phyloP scores from a whole-genome alignment of 2,888 invertebrate genomes.

The Nymphalis c-album region DNA sequence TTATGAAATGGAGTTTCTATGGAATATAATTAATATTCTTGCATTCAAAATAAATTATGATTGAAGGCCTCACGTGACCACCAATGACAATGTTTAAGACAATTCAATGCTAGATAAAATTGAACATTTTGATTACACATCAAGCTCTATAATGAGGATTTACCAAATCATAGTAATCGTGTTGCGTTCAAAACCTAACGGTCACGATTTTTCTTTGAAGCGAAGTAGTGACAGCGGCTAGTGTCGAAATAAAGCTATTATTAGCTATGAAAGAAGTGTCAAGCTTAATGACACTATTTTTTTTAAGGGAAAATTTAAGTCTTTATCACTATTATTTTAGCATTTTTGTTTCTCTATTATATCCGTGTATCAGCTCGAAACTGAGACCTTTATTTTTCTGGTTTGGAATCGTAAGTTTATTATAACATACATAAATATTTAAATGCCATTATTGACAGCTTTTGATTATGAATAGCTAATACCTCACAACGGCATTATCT shows the following conservation, averaged over 20 bases:
- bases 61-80: conserved; percentile 51
- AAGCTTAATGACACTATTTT: background rate
- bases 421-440: too few relatives aligned
- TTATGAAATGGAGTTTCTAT: too few relatives aligned
- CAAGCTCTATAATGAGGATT: conserved; percentile 59
- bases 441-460: too few relatives aligned
- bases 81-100: conserved; percentile 57
- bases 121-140: conserved; percentile 65
- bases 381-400: too few relatives aligned
- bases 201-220: conserved; percentile 43
- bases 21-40: too few relatives aligned
- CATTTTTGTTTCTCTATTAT: too few relatives aligned
- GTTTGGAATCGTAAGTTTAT: too few relatives aligned
- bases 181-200: conserved; percentile 52
- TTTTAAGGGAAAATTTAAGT: conserved; percentile 3
- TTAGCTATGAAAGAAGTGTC: conserved; percentile 11
- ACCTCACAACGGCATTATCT: too few relatives aligned
- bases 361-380: too few relatives aligned
- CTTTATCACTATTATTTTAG: too few relatives aligned
- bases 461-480: too few relatives aligned
- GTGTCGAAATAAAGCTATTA: conserved; percentile 50
- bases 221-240: conserved; percentile 41
- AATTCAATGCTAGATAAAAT: conserved; percentile 69
- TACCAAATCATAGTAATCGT: conserved; percentile 64
- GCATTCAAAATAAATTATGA: too few relatives aligned